These are phyloP conservation scores for Typhlichthys eigenmanni DNA, from an alignment of 2,797 vertebrate genomes.

Conservation along the genomic window DNA sequence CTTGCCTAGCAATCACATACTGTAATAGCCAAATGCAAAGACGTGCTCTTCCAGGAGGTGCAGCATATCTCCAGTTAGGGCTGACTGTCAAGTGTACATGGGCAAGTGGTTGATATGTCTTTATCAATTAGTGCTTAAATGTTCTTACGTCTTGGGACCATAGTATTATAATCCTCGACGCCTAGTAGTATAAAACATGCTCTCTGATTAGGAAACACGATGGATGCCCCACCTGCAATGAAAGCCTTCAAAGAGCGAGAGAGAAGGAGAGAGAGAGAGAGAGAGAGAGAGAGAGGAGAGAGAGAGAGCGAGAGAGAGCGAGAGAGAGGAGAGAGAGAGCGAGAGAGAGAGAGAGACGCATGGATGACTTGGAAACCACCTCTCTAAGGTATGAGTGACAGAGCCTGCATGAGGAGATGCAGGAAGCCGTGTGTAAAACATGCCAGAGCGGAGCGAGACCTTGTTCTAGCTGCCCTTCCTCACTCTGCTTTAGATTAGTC, in stretches of 20 bases:
- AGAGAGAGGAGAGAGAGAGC: no score
- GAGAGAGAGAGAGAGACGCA: no score
- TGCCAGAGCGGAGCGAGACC: slow-evolving; percentile 32
- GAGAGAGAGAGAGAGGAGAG: no score
- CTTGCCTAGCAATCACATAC: slow-evolving; percentile 67
- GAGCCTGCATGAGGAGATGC: slow-evolving; percentile 32
- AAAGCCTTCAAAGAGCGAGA: neutral
- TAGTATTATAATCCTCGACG: neutral
- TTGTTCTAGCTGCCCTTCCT: slow-evolving; percentile 34
- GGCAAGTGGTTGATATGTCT: neutral
- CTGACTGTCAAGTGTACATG: neutral
- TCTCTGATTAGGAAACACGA: no score
- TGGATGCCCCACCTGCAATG: no score
- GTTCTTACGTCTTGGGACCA: neutral
- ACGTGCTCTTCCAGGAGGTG: slow-evolving; percentile 73
- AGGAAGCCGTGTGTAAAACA: slow-evolving; percentile 37
- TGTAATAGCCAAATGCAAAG: slow-evolving; percentile 47
- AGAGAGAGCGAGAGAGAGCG: no score
- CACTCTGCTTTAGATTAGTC: slow-evolving; percentile 66
- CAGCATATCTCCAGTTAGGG: neutral
- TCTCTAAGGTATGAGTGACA: slow-evolving; percentile 9
- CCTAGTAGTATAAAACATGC: neutral
- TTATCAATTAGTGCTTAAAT: neutral
- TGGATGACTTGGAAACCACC: no score
- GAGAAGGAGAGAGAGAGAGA: no score